These are phyloP conservation scores for Mimumesa dahlbomi DNA, from an alignment of 2,888 invertebrate genomes.

Conservation along the genomic window DNA sequence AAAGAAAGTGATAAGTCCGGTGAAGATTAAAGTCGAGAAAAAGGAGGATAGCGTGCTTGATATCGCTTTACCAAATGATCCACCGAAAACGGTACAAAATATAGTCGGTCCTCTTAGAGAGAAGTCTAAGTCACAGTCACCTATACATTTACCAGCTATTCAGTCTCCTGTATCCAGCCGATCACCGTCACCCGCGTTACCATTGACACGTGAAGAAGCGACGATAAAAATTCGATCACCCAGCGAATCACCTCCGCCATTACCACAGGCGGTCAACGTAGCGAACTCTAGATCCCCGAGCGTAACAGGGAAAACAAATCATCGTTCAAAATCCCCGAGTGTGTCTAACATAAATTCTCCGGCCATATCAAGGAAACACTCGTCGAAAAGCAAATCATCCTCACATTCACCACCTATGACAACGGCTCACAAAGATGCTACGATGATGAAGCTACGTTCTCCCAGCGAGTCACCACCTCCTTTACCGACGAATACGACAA, in stretches of 20 bases:
- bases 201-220: slow-evolving; percentile 74
- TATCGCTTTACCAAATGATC: slow-evolving; percentile 77
- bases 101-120: slow-evolving; percentile 43
- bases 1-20: slow-evolving; percentile 81
- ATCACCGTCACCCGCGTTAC: slow-evolving; percentile 76
- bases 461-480: slow-evolving; percentile 69
- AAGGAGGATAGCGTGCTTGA: slow-evolving; percentile 69
- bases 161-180: slow-evolving; percentile 73
- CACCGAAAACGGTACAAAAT: slow-evolving; percentile 62
- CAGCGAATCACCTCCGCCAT: slow-evolving; percentile 67
- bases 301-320: slow-evolving; percentile 33
- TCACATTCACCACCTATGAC: slow-evolving; percentile 58
- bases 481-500: slow-evolving; percentile 27
- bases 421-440: slow-evolving; percentile 49
- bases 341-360: slow-evolving; percentile 53
- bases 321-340: slow-evolving; percentile 41
- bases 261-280: slow-evolving; percentile 44
- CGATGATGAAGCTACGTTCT: slow-evolving; percentile 63
- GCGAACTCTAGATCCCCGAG: slow-evolving; percentile 38
- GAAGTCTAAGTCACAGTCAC: slow-evolving; percentile 58
- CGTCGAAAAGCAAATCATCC: too few relatives aligned
- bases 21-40: slow-evolving; percentile 71
- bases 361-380: slow-evolving; percentile 39
- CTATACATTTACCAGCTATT: slow-evolving; percentile 58
- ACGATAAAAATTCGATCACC: slow-evolving; percentile 69